phyloP scores from a whole-genome alignment of 1,140 invertebrate genomes.

The Drosophila persimilis region DNA sequence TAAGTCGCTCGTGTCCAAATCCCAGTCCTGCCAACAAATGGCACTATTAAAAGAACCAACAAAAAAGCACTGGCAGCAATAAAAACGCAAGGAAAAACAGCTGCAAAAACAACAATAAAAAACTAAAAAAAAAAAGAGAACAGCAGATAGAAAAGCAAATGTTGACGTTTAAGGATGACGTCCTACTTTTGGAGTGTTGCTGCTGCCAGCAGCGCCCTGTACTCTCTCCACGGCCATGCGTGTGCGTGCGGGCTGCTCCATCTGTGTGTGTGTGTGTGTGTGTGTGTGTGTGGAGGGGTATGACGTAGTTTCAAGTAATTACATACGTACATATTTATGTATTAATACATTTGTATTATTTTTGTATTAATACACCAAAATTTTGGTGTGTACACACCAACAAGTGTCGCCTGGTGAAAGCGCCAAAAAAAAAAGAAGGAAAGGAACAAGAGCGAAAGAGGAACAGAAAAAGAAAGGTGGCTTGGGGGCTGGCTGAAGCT shows the following conservation, averaged over 20 bases:
- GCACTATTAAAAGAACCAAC: slow-evolving; percentile 2
- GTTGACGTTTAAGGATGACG: slow-evolving; percentile 69
- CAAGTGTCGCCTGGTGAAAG: slow-evolving; percentile 58
- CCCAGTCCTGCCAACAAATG: slow-evolving; percentile 36
- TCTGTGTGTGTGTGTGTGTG: slow-evolving; percentile 44
- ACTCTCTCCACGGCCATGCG: background rate
- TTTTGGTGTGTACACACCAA: slow-evolving; percentile 62
- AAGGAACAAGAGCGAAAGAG: background rate
- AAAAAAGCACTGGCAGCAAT: background rate
- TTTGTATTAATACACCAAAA: no score
- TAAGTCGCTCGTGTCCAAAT: slow-evolving; percentile 44
- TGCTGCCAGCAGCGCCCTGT: slow-evolving; percentile 18
- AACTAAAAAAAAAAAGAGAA: slow-evolving; percentile 18
- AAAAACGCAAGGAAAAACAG: background rate
- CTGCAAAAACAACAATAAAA: slow-evolving; percentile 9
- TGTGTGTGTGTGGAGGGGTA: slow-evolving; percentile 25
- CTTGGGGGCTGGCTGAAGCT: background rate
- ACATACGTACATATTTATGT: slow-evolving; percentile 3
- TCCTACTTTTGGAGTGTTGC: slow-evolving; percentile 62
- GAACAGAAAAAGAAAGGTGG: slow-evolving; percentile 3
- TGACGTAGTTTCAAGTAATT: slow-evolving; percentile 57
- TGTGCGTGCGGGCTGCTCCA: slow-evolving; percentile 10
- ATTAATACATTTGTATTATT: no score
- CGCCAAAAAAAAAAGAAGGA: slow-evolving; percentile 35
- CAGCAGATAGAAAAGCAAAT: slow-evolving; percentile 40